Evolutionary conservation across 2,113 vertebrate genomes (phyloP).

Genomic region (Pelodiscus sinensis): DNA sequence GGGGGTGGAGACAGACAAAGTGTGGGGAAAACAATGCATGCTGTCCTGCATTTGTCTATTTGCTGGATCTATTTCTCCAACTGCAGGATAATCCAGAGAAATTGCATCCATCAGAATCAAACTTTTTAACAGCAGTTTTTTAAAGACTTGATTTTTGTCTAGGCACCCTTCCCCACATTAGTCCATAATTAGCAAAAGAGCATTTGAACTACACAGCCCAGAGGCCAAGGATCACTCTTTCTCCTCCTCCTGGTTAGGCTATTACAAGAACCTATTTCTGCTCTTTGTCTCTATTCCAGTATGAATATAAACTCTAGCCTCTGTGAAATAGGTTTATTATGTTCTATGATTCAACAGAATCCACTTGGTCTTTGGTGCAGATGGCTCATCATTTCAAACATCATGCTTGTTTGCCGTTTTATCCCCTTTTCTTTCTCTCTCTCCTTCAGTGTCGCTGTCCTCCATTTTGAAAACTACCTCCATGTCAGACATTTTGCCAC

Average conservation of each 20-base stretch:
- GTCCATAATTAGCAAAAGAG: background rate
- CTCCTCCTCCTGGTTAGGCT: background rate
- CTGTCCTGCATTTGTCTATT: background rate
- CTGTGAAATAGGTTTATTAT: accelerated
- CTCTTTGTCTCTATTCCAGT: background rate
- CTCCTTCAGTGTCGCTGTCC: background rate
- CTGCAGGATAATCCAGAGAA: background rate
- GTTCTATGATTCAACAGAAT: background rate
- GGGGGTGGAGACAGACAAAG: no score
- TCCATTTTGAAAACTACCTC: background rate
- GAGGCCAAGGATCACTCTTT: accelerated
- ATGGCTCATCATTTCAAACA: background rate
- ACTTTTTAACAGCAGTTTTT: background rate
- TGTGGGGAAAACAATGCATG: accelerated
- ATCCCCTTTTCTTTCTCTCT: background rate
- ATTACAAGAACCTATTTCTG: background rate
- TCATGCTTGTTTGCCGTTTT: background rate
- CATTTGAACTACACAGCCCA: background rate
- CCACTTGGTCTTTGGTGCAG: accelerated
- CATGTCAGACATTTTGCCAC: background rate
- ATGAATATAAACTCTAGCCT: background rate
- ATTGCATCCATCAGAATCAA: background rate
- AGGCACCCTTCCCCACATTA: background rate
- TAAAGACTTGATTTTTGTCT: background rate
- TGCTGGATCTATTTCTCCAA: accelerated